Conservation (phyloP, 2,888 invertebrate species). For the Acanthosepion lycidas region DNA sequence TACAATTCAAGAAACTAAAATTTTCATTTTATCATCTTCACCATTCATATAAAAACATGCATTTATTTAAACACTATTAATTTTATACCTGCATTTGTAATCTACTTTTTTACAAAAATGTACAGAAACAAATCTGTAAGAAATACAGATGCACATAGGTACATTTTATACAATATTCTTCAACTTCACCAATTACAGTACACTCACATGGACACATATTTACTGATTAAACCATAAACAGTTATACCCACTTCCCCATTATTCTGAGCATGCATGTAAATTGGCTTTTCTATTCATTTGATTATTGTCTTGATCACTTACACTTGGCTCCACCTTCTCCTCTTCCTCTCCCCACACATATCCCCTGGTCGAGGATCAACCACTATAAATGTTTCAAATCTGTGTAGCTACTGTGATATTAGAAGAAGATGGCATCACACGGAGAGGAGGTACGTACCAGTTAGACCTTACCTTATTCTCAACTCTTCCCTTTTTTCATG, state of each 20-base stretch:
- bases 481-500: neutral
- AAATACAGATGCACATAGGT: neutral
- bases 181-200: neutral
- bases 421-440: neutral
- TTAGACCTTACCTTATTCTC: neutral
- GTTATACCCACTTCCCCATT: neutral
- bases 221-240: neutral
- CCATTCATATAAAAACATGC: neutral
- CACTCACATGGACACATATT: neutral
- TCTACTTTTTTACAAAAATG: neutral
- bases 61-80: neutral
- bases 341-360: neutral
- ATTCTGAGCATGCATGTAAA: neutral
- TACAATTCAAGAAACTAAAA: neutral
- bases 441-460: neutral
- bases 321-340: slow-evolving; percentile 33
- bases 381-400: slow-evolving; percentile 33
- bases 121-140: neutral
- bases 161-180: neutral
- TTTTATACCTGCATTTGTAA: neutral
- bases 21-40: neutral
- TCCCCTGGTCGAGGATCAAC: slow-evolving; percentile 33
- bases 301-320: slow-evolving; percentile 15
- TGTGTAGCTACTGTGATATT: slow-evolving; percentile 18
- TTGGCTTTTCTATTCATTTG: neutral